These are phyloP conservation scores for Notothenia rossii DNA, from an alignment of 2,113 vertebrate species.

Conservation along the genomic window DNA sequence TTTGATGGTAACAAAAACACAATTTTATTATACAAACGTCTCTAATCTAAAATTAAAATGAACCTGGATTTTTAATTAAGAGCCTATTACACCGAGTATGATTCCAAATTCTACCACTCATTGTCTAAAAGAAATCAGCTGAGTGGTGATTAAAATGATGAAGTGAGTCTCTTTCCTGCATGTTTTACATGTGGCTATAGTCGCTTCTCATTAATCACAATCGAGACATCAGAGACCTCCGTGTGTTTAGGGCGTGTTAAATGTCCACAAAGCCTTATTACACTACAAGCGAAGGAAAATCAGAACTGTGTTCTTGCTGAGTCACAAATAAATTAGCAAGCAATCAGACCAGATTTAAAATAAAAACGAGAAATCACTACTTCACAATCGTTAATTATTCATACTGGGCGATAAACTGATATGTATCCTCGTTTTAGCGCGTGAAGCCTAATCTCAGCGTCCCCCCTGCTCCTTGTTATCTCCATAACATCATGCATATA, in stretches of 20 bases:
- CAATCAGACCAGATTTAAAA: not conserved
- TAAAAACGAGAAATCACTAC: not conserved
- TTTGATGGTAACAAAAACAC: not conserved
- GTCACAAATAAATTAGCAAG: not conserved
- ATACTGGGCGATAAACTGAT: no score
- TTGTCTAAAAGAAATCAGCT: not conserved
- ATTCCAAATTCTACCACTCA: not conserved
- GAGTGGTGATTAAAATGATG: slow-evolving; percentile 32
- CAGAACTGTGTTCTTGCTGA: not conserved
- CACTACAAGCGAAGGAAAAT: not conserved
- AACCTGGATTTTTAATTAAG: not conserved
- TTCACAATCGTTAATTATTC: not conserved
- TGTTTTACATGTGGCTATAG: slow-evolving; percentile 20
- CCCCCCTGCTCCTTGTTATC: slow-evolving; percentile 35
- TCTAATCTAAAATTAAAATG: not conserved
- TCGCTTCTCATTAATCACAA: slow-evolving; percentile 34
- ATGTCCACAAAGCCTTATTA: not conserved
- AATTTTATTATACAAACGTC: not conserved
- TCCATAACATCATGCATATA: slow-evolving; percentile 20
- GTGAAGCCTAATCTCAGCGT: not conserved
- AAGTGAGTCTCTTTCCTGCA: slow-evolving; percentile 34
- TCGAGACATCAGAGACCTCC: slow-evolving; percentile 4
- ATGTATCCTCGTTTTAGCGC: not conserved
- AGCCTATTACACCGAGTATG: not conserved
- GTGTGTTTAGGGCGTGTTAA: slow-evolving; percentile 13